Conservation (phyloP, 37 sponge, comb jelly and placozoan species). For the Halisarca cf. caerulea region DNA sequence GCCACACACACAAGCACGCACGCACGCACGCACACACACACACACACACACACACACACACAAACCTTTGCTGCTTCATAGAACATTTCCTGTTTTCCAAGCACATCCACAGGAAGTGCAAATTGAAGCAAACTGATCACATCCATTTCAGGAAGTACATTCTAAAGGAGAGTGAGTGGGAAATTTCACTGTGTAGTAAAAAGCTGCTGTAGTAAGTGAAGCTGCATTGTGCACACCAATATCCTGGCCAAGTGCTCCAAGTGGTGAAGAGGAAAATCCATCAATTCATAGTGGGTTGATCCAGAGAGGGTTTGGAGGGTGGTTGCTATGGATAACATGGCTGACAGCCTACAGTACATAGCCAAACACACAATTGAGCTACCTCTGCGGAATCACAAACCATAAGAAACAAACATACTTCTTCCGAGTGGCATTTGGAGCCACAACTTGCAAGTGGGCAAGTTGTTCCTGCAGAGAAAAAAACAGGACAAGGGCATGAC, state of each 20-base stretch:
- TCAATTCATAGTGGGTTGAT: conserved; percentile 17
- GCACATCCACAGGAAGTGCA: neutral
- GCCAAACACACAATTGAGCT: neutral
- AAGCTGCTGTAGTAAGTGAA: no score
- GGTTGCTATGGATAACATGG: conserved; percentile 46
- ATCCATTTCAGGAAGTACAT: neutral
- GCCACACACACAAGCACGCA: no score
- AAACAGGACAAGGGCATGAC: neutral
- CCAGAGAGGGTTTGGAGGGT: conserved; percentile 46
- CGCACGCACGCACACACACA: no score
- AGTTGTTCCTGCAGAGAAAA: neutral
- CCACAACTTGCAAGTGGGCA: neutral
- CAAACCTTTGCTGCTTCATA: no score
- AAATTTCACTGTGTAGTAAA: no score
- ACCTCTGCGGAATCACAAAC: neutral
- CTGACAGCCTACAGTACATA: conserved; percentile 37
- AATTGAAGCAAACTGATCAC: neutral
- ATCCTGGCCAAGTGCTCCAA: conserved; percentile 13
- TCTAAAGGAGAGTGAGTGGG: no score
- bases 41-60: no score
- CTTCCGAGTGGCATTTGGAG: neutral
- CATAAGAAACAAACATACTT: neutral
- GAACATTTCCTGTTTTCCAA: neutral
- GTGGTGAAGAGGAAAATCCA: conserved; percentile 34
- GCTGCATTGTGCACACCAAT: neutral